A percentile compares a stretch with the other conserved stretches of the same genome.
Evolutionary conservation across 2,113 vertebrate genomes (phyloP).

Genomic region (Climacteris rufus): DNA sequence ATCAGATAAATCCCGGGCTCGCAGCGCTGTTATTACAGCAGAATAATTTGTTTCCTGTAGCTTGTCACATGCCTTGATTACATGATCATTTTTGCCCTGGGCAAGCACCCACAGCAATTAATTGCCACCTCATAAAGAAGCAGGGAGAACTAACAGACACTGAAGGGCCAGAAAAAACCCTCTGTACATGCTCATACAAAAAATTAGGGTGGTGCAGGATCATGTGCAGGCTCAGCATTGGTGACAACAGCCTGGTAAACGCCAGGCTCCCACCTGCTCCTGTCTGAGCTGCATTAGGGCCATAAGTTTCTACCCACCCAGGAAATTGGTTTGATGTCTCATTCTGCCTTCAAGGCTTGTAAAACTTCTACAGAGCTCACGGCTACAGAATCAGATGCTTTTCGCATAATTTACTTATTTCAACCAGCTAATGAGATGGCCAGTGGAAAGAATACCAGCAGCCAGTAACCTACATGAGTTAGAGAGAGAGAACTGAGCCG

Average conservation of each 20-base stretch:
- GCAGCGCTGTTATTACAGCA: fast-evolving
- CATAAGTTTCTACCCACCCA: background rate
- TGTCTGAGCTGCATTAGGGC: background rate
- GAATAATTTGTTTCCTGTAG: background rate
- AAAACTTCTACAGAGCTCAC: background rate
- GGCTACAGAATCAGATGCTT: background rate
- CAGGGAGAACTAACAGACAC: background rate
- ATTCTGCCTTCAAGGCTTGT: background rate
- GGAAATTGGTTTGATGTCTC: background rate
- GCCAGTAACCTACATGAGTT: background rate
- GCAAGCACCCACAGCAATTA: background rate
- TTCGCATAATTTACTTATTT: background rate
- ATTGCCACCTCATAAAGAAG: background rate
- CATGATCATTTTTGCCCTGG: background rate
- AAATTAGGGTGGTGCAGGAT: background rate
- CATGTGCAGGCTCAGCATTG: background rate
- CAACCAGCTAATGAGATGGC: background rate
- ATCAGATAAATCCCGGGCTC: background rate
- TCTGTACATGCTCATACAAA: background rate
- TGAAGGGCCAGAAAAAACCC: background rate
- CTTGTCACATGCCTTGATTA: background rate
- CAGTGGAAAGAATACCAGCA: background rate
- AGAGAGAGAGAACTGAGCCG: background rate
- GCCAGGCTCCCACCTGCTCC: background rate
- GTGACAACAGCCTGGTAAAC: fast-evolving